Evolutionary conservation across 2,888 invertebrate genomes (phyloP), one percentile per base, ranked within the genome.

Genomic region (Oscheius sp.): DNA sequence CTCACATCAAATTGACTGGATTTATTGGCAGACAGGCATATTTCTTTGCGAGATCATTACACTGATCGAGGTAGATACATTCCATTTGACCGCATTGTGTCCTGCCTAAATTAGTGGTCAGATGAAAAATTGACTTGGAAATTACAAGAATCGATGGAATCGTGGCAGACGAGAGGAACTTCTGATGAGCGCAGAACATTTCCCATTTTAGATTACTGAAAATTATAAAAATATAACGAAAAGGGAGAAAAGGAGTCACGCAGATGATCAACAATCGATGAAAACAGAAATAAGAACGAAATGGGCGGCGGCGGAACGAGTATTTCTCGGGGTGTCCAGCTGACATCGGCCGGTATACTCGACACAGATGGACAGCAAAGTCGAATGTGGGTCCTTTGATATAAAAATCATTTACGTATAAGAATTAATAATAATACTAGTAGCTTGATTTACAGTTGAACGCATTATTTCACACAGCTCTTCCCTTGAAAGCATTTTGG

Each of bases 81-180:
- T 85, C 85, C n/a, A 82, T 83, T 58, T 84, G 82, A n/a, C 66
- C 66, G 61, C 85, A 85, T 29, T 78, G 75, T 43, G 78, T 58
- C 9, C 76, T 70, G 72, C 85, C 85, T 85, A 43, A 35, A 72
- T 75, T n/a, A n/a, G 6, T 61, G 16, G 41, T 45, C 7, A 18
- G 45, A 45, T 9, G 13, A 56, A 23, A 23, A 12, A 23, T 21
- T 16, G 21, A 56, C 6, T 56, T 3, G 35, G 49, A 56, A 76
- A 84, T 79, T 52, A 85, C 85, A 85, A n/a, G 74, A 74, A 45
- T 85, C 83, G 59, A 85, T 69, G 6, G 84, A 81, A 53, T 85
- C 85, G 73, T 83, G 85, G 58, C 85, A 85, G 16, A 80, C 78
- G 41, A 85, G 35, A 49, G 83, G 77, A 49, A 84, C 80, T 52